phyloP scores from a whole-genome alignment of 2,888 invertebrate genomes.

The Adelphocoris suturalis region DNA sequence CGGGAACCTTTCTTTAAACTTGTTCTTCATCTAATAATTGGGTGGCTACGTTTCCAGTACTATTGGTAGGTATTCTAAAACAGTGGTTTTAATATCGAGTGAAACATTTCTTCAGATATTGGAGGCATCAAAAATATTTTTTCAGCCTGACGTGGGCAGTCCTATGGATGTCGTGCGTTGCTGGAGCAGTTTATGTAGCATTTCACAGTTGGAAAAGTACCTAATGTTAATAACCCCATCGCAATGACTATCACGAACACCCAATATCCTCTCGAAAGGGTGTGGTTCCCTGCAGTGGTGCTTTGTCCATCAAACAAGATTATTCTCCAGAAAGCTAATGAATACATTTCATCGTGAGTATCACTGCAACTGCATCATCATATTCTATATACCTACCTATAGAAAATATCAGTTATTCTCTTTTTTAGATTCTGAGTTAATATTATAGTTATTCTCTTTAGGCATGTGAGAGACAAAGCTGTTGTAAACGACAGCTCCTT shows the following conservation, averaged over 20 bases:
- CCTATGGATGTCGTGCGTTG: conserved; percentile 7
- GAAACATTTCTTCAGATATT: too few relatives aligned
- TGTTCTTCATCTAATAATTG: too few relatives aligned
- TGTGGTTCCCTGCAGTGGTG: conserved; percentile 77
- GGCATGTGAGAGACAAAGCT: conserved; percentile 34
- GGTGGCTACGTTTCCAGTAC: too few relatives aligned
- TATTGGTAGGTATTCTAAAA: too few relatives aligned
- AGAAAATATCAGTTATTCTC: too few relatives aligned
- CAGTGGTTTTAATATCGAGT: too few relatives aligned
- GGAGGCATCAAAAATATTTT: neutral
- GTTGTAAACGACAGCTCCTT: conserved; percentile 30
- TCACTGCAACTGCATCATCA: neutral
- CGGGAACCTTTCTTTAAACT: too few relatives aligned
- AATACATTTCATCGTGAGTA: conserved; percentile 63
- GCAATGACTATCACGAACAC: conserved; percentile 77
- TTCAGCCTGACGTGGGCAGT: conserved; percentile 66
- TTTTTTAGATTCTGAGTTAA: too few relatives aligned
- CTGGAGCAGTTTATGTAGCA: conserved; percentile 73
- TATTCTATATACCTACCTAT: too few relatives aligned
- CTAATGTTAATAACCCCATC: conserved; percentile 76
- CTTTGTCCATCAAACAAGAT: conserved; percentile 76
- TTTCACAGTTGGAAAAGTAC: conserved; percentile 76
- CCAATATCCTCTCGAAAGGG: conserved; percentile 76
- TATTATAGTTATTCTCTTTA: conserved; percentile 43
- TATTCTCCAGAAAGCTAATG: conserved; percentile 58